Base-by-base conservation (phyloP, 2,113 vertebrate genomes). In the Psammodynastes pulverulentus region DNA sequence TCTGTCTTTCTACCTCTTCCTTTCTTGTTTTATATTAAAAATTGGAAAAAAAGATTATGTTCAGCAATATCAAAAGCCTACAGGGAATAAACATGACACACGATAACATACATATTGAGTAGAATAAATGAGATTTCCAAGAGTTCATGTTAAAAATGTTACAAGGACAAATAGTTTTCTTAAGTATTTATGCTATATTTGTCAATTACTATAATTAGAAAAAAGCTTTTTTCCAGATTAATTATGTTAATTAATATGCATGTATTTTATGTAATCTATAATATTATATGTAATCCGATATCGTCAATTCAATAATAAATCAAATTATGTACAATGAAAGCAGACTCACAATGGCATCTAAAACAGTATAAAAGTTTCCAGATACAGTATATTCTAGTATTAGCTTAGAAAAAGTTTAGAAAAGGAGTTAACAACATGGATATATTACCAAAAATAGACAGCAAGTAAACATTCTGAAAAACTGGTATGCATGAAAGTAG, bases 91-190 rank as follows among this genome's bases (percentile, higher is more conserved):
- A 54, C 39, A 84, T 45, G 23, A 51, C 58, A 90, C 51, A 90
- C 53, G 34, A 90, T 52, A 45, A 19, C 48, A 62, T 39, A 29
- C 48, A 72, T 67, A 90, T 90, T 79, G n/a, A 43, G 62, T 15
- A 23, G 62, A 90, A 90, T 84, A 84, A 90, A 58, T 84, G 45
- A 90, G 46, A 89, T 26, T 39, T 85, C 39, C 79, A 91, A 54
- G 17, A 49, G 43, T 51, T 39, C 7, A 9, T n/a, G 13, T 34
- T 89, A 29, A 29, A 49, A 89, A 48, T 45, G n/a, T 34, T n/a
- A 72, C 21, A 89, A 72, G 46, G 46, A 72, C 34, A 39, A 89
- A 24, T 15, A n/a, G 46, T 23, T 21, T 43, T 3, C 39, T 12
- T 34, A 89, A 51, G 6, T 13, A 34, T 72, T 49, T 89, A 72